Conservation (phyloP, 2,888 invertebrate species). For the Andricus curvator region DNA sequence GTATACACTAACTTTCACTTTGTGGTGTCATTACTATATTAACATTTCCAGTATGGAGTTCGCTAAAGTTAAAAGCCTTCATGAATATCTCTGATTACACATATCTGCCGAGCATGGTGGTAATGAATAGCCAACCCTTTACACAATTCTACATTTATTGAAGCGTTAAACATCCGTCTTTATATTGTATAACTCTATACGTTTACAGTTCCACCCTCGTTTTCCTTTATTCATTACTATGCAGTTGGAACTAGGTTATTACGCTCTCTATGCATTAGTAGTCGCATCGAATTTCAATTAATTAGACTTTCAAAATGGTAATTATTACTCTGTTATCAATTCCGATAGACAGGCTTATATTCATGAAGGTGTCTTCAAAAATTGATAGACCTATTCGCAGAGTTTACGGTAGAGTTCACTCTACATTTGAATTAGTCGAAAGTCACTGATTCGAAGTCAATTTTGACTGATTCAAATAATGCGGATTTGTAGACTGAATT, state of each 20-base stretch:
- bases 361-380: no score
- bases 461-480: no score
- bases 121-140: constrained; percentile 36
- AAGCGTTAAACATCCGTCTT: constrained; percentile 30
- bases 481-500: no score
- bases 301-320: background rate
- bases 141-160: constrained; percentile 33
- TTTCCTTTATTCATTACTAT: constrained; percentile 18
- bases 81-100: constrained; percentile 19
- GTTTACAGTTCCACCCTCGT: constrained; percentile 12
- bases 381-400: no score
- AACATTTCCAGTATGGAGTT: constrained; percentile 21
- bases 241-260: background rate
- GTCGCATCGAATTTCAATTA: background rate
- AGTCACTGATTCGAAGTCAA: no score
- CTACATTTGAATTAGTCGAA: no score
- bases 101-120: constrained; percentile 5
- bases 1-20: constrained; percentile 4
- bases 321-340: no score
- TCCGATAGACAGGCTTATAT: no score
- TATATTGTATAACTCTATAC: background rate
- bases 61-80: constrained; percentile 35
- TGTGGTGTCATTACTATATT: constrained; percentile 28
- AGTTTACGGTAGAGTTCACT: no score
- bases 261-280: background rate